Conservation (phyloP, 2,797 vertebrate genomes). For the Sardinella longiceps region DNA sequence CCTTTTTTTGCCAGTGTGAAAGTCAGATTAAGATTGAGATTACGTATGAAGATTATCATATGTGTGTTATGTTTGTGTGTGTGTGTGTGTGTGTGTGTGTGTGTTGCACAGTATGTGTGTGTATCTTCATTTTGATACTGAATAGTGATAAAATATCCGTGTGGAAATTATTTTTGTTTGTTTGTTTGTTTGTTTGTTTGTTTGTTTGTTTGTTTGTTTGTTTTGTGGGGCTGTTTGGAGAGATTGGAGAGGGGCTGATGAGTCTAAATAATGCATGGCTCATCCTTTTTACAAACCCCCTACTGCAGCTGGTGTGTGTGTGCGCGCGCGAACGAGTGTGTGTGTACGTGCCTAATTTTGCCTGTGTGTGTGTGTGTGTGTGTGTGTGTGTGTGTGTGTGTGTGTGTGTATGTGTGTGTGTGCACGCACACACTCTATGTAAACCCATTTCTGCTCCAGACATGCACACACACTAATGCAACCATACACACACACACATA, state of each 20-base stretch:
- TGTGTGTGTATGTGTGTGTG: neutral
- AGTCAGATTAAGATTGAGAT: neutral
- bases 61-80: neutral
- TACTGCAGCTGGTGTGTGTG: neutral
- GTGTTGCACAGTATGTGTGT: neutral
- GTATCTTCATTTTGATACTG: no score
- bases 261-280: slow-evolving; percentile 43
- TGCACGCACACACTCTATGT: neutral
- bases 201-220: neutral
- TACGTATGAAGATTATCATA: neutral
- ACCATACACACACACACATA: neutral
- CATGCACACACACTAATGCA: neutral
- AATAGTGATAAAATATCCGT: no score
- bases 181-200: neutral
- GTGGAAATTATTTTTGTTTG: neutral
- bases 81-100: neutral
- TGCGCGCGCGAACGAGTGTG: neutral
- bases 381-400: slow-evolving; percentile 2
- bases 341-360: no score
- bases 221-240: slow-evolving; percentile 24
- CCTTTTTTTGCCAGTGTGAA: neutral
- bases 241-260: slow-evolving; percentile 35
- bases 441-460: neutral
- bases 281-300: neutral
- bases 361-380: slow-evolving; percentile 21